Evolutionary conservation across 2,888 invertebrate genomes (phyloP), one percentile per base, ranked within the genome.

Genomic region (Crematogaster levior): DNA sequence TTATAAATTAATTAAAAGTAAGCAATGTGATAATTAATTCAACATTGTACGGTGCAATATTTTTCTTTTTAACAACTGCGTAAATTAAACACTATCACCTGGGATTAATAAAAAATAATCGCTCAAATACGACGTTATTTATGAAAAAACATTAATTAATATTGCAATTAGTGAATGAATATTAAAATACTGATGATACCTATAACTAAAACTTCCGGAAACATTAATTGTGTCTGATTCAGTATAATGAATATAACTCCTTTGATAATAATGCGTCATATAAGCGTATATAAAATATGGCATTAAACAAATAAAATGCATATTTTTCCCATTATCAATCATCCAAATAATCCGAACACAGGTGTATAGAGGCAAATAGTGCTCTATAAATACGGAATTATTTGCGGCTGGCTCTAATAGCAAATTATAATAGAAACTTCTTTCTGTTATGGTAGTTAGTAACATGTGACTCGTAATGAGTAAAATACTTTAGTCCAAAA

Each of bases 341-440:
- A 48, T 61, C 1, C 24, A n/a, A 30, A 60, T 56, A 40, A 40
- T 60, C 21, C 21, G 3, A 15, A 27, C n/a, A 43, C 12, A 74
- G 30, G 12, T 61, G 48, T 51, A n/a, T 12, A 12, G 5, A 3
- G 63, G 12, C 15, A 63, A 63, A 63, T 63, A 75, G 15, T 18
- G 18, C 51, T 27, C 15, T 51, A 63, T 75, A 75, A 75, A 75
- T 63, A 37, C n/a, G 12, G 15, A 75, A 24, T 24, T 48, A 5
- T n/a, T 15, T 2, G 9, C 24, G 12, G 6, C n/a, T 37, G 63
- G 9, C 21, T 18, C 37, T 18, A 75, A 24, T 73, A 34, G 24
- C 7, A 21, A 34, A 15, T 51, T 63, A n/a, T 63, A 63, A 75
- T 75, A 51, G 7, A 48, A 74, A 48, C 12, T 7, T 37, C 21